These are phyloP conservation scores for Eospalax fontanierii DNA, from an alignment of 2,797 vertebrate genomes.

Conservation along the genomic window DNA sequence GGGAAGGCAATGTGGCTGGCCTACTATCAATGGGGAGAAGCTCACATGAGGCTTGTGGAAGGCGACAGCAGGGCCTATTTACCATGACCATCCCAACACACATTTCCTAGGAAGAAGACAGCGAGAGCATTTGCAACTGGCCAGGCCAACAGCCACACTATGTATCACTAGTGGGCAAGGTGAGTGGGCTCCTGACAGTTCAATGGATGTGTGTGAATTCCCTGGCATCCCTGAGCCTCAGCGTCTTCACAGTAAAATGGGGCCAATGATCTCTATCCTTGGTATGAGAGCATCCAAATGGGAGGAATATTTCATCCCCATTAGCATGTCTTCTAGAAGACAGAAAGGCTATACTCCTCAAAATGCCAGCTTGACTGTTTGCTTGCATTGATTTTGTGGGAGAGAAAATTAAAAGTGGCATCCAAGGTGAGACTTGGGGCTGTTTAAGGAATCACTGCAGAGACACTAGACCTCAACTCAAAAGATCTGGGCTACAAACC, in stretches of 20 bases:
- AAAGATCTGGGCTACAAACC: neutral
- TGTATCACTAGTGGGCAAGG: neutral
- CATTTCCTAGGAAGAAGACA: neutral
- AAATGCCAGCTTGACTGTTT: neutral
- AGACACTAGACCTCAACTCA: neutral
- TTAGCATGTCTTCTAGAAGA: conserved; percentile 16
- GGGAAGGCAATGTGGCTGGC: neutral
- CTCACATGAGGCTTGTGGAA: neutral
- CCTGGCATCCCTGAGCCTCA: neutral
- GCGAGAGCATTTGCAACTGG: neutral
- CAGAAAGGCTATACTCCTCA: neutral
- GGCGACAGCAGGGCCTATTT: neutral
- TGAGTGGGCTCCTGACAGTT: neutral
- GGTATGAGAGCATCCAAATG: neutral
- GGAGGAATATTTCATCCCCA: neutral
- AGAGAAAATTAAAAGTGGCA: conserved; percentile 32
- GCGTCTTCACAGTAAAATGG: neutral
- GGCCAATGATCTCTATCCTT: neutral
- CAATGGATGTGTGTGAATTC: neutral
- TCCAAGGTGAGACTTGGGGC: neutral
- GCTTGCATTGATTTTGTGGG: neutral
- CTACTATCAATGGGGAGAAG: too few relatives aligned
- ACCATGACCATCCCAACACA: neutral
- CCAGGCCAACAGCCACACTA: neutral
- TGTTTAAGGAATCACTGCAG: conserved; percentile 29